Conservation (phyloP, 2,113 vertebrate species). For the Gymnorhina tibicen region DNA sequence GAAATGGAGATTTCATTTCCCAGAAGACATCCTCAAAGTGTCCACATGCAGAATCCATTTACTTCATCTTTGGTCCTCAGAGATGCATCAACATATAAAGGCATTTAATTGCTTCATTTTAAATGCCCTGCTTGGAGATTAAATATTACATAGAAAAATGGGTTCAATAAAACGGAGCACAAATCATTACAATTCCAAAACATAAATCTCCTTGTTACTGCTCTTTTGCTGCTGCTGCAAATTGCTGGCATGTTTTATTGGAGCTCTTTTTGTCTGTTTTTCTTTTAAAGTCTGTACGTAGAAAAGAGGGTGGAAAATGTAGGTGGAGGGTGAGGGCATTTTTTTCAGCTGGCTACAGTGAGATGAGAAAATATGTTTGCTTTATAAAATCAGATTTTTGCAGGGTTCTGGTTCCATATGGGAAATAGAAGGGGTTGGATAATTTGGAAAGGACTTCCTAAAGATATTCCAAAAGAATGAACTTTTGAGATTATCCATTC, state of each 20-base stretch:
- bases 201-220: neutral
- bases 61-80: neutral
- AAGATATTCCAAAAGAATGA: constrained; percentile 8
- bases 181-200: constrained; percentile 17
- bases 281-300: neutral
- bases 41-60: neutral
- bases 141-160: constrained; percentile 24
- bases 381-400: constrained; percentile 2
- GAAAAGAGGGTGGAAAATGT: neutral
- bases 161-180: neutral
- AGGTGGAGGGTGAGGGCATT: neutral
- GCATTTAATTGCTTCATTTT: constrained; percentile 40
- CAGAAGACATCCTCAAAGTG: neutral
- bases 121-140: neutral
- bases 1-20: neutral
- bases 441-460: constrained; percentile 12
- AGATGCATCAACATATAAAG: constrained; percentile 25
- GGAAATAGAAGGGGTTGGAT: neutral
- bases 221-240: neutral
- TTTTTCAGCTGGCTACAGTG: neutral
- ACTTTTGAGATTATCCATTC: constrained; percentile 14
- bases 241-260: neutral
- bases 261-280: neutral
- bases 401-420: neutral
- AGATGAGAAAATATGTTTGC: neutral